phyloP scores from a whole-genome alignment of 2,113 vertebrate species.

The Smithornis capensis region DNA sequence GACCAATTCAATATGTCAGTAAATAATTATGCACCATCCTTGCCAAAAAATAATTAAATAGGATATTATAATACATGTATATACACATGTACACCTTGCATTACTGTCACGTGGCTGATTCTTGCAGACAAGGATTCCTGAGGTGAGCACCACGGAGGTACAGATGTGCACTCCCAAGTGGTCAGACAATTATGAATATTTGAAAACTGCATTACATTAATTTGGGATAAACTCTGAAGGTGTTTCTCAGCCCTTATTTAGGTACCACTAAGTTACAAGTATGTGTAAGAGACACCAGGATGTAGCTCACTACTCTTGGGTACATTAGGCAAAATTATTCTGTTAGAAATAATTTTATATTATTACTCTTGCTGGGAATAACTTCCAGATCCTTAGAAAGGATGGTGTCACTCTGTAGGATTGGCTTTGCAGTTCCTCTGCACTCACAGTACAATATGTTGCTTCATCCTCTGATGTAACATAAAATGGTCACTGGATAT shows the following conservation, averaged over 20 bases:
- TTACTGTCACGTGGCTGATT: neutral
- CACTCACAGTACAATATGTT: neutral
- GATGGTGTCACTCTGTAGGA: neutral
- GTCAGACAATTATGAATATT: neutral
- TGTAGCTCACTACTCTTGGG: neutral
- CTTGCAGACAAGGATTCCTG: neutral
- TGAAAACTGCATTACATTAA: neutral
- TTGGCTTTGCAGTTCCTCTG: neutral
- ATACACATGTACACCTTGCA: neutral
- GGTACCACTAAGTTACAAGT: neutral
- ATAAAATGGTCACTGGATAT: neutral
- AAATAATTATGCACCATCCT: slow-evolving; percentile 1
- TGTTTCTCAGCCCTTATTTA: neutral
- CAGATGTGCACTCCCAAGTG: neutral
- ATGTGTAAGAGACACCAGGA: neutral
- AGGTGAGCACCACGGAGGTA: neutral
- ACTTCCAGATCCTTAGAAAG: neutral
- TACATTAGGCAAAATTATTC: neutral
- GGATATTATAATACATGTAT: neutral
- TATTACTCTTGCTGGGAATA: neutral
- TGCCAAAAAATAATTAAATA: neutral
- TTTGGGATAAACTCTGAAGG: neutral
- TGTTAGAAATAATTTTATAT: neutral
- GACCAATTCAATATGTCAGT: neutral
- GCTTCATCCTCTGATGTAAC: neutral